A percentile compares a stretch with the other conserved stretches of the same genome.
These are phyloP conservation scores for Daphoenositta chrysoptera DNA, from an alignment of 2,113 vertebrate species.

Conservation along the genomic window DNA sequence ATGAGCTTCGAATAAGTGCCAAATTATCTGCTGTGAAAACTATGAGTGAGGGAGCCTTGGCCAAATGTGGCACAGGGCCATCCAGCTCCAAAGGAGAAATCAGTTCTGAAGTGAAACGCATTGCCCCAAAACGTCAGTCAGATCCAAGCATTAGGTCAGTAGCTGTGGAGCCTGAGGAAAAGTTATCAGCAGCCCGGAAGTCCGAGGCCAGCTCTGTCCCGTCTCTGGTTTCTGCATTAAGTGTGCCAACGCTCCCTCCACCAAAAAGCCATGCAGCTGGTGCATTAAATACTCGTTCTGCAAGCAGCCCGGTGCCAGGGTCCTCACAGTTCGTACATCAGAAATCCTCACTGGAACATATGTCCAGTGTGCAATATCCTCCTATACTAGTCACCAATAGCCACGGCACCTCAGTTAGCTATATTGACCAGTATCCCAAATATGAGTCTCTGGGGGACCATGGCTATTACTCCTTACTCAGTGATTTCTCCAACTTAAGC, in stretches of 20 bases:
- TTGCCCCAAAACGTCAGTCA: constrained; percentile 94
- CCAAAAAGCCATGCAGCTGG: constrained; percentile 93
- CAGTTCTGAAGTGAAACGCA: constrained; percentile 87
- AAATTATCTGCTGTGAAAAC: constrained; percentile 97
- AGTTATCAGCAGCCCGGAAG: constrained; percentile 84
- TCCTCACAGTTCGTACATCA: constrained; percentile 90
- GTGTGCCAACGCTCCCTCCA: constrained; percentile 92
- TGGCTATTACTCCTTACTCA: constrained; percentile 95
- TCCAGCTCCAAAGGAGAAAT: constrained; percentile 80
- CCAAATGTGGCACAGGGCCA: constrained; percentile 83
- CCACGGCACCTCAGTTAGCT: constrained; percentile 89
- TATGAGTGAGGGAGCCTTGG: constrained; percentile 94
- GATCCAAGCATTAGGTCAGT: constrained; percentile 96
- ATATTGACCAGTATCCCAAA: constrained; percentile 91
- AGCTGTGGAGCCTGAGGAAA: constrained; percentile 89
- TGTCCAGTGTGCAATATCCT: constrained; percentile 93
- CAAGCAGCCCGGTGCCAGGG: constrained; percentile 95
- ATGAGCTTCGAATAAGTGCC: constrained; percentile 97
- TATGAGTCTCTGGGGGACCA: constrained; percentile 93
- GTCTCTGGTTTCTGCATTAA: constrained; percentile 94
- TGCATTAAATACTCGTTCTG: constrained; percentile 94
- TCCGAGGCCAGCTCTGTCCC: constrained; percentile 94
- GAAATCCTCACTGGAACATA: constrained; percentile 91
- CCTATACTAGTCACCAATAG: constrained; percentile 97
- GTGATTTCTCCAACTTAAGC: constrained; percentile 93